Evolutionary conservation across 92 coral and sea anemone genomes (phyloP).

Genomic region (Umimayanthus kanabou): DNA sequence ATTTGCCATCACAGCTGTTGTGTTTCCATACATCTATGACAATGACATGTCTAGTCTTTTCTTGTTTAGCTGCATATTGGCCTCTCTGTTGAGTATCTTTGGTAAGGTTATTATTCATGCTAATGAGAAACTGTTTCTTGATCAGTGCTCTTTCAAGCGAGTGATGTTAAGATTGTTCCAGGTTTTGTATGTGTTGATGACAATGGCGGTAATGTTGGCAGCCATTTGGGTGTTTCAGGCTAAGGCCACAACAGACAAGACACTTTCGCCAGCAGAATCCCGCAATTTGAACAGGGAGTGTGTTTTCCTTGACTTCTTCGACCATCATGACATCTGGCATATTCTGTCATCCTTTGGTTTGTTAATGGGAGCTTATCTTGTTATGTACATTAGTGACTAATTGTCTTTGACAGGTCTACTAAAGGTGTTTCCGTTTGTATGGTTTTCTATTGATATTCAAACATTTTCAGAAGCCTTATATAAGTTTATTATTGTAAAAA

Average conservation of each 20-base stretch:
- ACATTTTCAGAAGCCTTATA: no score
- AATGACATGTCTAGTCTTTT: constrained; percentile 75
- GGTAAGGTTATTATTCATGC: constrained; percentile 61
- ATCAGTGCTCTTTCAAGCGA: constrained; percentile 40
- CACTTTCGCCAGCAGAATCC: constrained; percentile 52
- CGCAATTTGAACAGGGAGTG: constrained; percentile 86
- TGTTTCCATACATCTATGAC: constrained; percentile 54
- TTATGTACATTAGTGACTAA: constrained; percentile 78
- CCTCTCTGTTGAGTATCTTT: constrained; percentile 62
- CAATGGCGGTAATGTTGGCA: constrained; percentile 58
- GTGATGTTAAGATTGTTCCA: constrained; percentile 64
- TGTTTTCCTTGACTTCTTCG: constrained; percentile 72
- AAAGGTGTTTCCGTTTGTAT: no score
- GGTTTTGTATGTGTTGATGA: constrained; percentile 58
- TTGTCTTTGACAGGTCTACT: background rate
- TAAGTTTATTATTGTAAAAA: no score
- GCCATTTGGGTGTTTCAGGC: constrained; percentile 75
- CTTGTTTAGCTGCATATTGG: constrained; percentile 66
- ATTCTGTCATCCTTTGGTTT: constrained; percentile 90
- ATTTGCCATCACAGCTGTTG: constrained; percentile 39
- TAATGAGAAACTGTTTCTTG: constrained; percentile 31
- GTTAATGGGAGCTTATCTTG: constrained; percentile 82
- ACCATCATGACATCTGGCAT: constrained; percentile 93
- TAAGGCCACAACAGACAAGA: constrained; percentile 78
- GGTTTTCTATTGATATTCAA: no score